Evolutionary conservation across 2,888 invertebrate species (phyloP).

Genomic region (Unio pictorum): DNA sequence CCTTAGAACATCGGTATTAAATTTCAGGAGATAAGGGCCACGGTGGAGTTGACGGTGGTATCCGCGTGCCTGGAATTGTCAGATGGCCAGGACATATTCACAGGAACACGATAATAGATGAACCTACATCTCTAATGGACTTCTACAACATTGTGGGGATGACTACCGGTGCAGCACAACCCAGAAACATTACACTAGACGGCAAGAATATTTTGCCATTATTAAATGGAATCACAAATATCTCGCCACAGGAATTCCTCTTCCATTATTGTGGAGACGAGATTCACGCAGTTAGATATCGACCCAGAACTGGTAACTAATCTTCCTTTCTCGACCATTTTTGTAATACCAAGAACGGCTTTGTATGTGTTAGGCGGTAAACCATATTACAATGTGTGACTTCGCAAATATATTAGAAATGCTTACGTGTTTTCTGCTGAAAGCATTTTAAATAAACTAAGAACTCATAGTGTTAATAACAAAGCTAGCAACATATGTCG

Average conservation of each 20-base stretch:
- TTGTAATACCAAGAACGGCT: background rate
- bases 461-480: too few species aligned
- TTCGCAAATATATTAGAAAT: too few species aligned
- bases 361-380: background rate
- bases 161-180: conserved; percentile 45
- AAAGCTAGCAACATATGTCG: too few species aligned
- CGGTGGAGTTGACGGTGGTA: conserved; percentile 69
- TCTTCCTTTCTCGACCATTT: too few species aligned
- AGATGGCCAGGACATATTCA: conserved; percentile 63
- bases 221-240: conserved; percentile 38
- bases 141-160: conserved; percentile 65
- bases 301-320: conserved; percentile 43
- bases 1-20: too few species aligned
- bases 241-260: conserved; percentile 62
- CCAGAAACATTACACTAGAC: conserved; percentile 60
- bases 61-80: conserved; percentile 68
- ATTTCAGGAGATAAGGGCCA: conserved; percentile 66
- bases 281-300: conserved; percentile 61
- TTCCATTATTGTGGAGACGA: conserved; percentile 69
- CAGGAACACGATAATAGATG: conserved; percentile 48
- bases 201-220: conserved; percentile 66
- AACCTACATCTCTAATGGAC: conserved; percentile 69
- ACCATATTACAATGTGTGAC: too few species aligned
- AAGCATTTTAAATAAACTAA: too few species aligned
- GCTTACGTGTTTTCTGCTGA: too few species aligned